Evolutionary conservation across 2,888 invertebrate genomes (phyloP).

Genomic region (Synergus umbraculus): DNA sequence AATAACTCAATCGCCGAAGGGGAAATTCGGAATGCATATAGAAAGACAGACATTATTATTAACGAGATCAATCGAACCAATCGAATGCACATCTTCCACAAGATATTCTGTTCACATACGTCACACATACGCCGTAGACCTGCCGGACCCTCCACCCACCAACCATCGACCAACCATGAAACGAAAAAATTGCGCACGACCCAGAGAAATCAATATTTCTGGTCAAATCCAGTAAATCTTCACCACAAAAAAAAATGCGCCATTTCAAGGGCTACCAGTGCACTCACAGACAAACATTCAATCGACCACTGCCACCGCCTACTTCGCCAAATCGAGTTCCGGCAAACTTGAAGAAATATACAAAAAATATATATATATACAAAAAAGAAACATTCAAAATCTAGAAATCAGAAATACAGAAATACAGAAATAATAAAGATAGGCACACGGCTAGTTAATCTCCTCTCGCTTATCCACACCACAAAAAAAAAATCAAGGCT

Average conservation of each 20-base stretch:
- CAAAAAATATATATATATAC: conserved; percentile 45
- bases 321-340: conserved; percentile 30
- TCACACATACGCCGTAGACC: conserved; percentile 74
- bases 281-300: conserved; percentile 78
- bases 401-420: background rate
- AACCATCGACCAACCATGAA: conserved; percentile 66
- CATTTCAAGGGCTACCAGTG: conserved; percentile 74
- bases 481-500: conserved; percentile 48
- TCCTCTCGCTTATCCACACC: conserved; percentile 59
- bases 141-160: conserved; percentile 70
- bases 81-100: conserved; percentile 56
- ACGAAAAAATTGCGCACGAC: conserved; percentile 54
- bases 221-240: conserved; percentile 38
- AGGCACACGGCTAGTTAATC: conserved; percentile 41
- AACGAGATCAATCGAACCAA: conserved; percentile 42
- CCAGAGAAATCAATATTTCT: conserved; percentile 50
- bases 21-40: conserved; percentile 38
- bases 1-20: conserved; percentile 38
- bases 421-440: conserved; percentile 28
- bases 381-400: conserved; percentile 47
- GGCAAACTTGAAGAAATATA: conserved; percentile 40
- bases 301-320: conserved; percentile 69
- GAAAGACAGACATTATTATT: conserved; percentile 40
- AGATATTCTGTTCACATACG: conserved; percentile 61
- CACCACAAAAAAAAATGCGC: conserved; percentile 62